Percentiles rank a stretch among this genome's conserved stretches.
phyloP scores from a whole-genome alignment of 2,113 vertebrate species.

The Macaca mulatta region DNA sequence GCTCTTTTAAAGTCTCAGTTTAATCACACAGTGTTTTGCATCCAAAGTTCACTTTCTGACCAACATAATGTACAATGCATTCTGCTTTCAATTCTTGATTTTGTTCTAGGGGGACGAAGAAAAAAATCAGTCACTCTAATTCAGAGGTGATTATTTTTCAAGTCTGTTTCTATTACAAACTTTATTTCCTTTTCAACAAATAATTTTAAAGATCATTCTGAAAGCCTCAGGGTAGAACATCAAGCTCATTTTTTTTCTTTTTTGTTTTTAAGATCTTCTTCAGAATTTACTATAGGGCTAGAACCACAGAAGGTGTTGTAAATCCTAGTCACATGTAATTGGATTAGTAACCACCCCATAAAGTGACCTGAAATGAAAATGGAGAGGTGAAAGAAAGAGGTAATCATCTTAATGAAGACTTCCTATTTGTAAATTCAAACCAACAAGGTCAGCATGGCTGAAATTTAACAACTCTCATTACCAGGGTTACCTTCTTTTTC shows the following conservation, averaged over 20 bases:
- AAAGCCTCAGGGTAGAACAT: not conserved
- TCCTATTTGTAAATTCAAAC: not conserved
- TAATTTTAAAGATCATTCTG: not conserved
- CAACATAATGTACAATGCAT: not conserved
- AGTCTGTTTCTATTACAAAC: not conserved
- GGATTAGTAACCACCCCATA: not conserved
- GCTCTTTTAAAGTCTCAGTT: not conserved
- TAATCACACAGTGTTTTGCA: not conserved
- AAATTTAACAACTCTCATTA: not conserved
- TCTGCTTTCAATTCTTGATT: not conserved
- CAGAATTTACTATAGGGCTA: not conserved
- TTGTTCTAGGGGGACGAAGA: not conserved
- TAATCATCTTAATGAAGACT: not conserved
- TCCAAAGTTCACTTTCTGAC: not conserved
- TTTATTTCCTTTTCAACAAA: not conserved
- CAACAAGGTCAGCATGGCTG: not conserved
- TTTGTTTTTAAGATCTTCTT: not conserved
- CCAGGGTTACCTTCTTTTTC: not conserved
- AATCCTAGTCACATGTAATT: not conserved
- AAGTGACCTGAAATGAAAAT: constrained; percentile 13
- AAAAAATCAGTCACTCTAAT: not conserved
- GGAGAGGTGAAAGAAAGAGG: not conserved
- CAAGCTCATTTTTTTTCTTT: not conserved
- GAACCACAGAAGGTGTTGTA: not conserved
- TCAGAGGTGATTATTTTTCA: not conserved